Percentiles rank a stretch among this genome's conserved stretches.
phyloP scores from a whole-genome alignment of 2,113 vertebrate species.

The Sialia sialis region DNA sequence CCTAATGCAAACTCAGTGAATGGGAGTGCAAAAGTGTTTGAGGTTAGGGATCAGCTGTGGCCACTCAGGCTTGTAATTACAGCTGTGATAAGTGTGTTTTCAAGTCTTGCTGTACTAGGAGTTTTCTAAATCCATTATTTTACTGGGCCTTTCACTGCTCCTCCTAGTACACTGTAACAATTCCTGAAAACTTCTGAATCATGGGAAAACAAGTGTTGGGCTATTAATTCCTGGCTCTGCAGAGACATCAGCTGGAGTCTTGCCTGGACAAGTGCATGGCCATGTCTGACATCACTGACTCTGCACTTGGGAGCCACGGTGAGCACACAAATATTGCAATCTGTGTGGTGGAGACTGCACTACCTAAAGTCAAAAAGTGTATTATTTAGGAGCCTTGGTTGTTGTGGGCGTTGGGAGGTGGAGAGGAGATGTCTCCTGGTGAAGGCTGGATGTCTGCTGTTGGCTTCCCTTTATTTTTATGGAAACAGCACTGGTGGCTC shows the following conservation, averaged over 20 bases:
- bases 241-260: background rate
- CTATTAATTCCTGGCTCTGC: background rate
- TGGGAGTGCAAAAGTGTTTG: background rate
- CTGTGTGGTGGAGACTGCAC: background rate
- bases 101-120: background rate
- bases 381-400: background rate
- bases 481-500: background rate
- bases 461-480: background rate
- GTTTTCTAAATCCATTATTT: slow-evolving; percentile 38
- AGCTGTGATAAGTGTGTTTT: slow-evolving; percentile 26
- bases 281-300: background rate
- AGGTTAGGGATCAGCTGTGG: slow-evolving; percentile 26
- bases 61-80: slow-evolving; percentile 41
- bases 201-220: background rate
- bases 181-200: background rate
- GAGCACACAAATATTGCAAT: background rate
- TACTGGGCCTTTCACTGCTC: background rate
- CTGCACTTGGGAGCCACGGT: background rate
- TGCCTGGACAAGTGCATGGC: background rate
- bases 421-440: too few relatives aligned
- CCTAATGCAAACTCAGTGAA: background rate
- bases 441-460: background rate
- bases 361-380: background rate
- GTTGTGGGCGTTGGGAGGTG: background rate
- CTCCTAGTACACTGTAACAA: background rate